Evolutionary conservation across 1,140 invertebrate species (phyloP).

Genomic region (Drosophila orosa): DNA sequence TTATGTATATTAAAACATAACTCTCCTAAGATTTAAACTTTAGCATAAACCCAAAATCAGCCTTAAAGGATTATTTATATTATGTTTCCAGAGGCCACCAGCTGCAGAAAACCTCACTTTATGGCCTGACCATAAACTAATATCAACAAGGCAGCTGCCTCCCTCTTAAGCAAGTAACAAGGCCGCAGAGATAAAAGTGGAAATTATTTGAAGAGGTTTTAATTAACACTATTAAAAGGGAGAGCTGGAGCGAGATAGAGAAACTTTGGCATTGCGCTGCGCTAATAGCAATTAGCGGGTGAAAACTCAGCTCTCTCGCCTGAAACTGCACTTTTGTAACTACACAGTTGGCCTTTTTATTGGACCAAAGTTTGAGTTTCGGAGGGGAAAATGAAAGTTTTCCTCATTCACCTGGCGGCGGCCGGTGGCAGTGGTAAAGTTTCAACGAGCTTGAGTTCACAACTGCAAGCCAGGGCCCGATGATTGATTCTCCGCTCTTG

Average conservation of each 20-base stretch:
- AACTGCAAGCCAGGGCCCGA: slow-evolving; percentile 16
- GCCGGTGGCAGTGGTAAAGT: slow-evolving; percentile 13
- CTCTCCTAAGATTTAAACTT: neutral
- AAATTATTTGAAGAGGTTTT: slow-evolving; percentile 46
- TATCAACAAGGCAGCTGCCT: neutral
- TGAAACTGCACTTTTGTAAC: slow-evolving; percentile 16
- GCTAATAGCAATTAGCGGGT: slow-evolving; percentile 45
- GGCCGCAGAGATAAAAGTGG: slow-evolving; percentile 18
- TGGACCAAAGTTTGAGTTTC: slow-evolving; percentile 2
- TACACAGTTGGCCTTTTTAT: slow-evolving; percentile 28
- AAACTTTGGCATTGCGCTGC: slow-evolving; percentile 18
- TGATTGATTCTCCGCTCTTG: slow-evolving; percentile 43
- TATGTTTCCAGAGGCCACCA: slow-evolving; percentile 1
- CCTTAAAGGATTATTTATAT: slow-evolving; percentile 1
- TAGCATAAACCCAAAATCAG: neutral
- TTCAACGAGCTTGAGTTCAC: slow-evolving; percentile 19
- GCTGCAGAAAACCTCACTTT: neutral
- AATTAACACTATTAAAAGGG: slow-evolving; percentile 36
- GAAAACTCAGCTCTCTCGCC: slow-evolving; percentile 22
- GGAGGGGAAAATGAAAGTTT: slow-evolving; percentile 7
- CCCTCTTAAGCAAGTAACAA: neutral
- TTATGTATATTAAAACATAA: neutral
- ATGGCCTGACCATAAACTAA: slow-evolving; percentile 9
- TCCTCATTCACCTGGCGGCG: slow-evolving; percentile 1
- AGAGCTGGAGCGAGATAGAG: neutral